phyloP scores from a whole-genome alignment of 2,888 invertebrate species.

The Conus canariensis region DNA sequence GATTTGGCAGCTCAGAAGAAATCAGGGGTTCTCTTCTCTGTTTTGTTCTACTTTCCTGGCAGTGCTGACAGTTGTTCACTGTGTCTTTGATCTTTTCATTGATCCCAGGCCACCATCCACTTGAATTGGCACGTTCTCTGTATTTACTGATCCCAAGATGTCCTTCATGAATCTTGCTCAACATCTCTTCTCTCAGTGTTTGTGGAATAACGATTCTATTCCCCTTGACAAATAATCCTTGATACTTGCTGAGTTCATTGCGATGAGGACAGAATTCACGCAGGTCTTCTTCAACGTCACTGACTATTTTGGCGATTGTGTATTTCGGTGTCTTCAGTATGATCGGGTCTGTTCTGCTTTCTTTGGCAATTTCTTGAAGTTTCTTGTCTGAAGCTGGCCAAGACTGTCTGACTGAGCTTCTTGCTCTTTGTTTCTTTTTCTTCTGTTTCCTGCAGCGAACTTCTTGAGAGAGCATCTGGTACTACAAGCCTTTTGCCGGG shows the following conservation, averaged over 20 bases:
- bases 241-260: background rate
- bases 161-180: background rate
- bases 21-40: background rate
- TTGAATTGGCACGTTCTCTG: background rate
- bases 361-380: background rate
- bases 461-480: constrained; percentile 23
- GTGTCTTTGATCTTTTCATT: background rate
- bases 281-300: background rate
- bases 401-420: background rate
- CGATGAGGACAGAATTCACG: background rate
- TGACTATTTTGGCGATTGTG: background rate
- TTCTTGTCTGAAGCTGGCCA: background rate
- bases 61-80: background rate
- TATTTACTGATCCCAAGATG: background rate
- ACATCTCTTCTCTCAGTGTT: background rate
- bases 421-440: background rate
- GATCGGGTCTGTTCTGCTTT: background rate
- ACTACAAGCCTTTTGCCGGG: constrained; percentile 5
- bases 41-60: background rate
- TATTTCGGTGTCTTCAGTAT: background rate
- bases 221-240: background rate
- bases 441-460: background rate
- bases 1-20: background rate
- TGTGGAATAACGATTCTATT: background rate
- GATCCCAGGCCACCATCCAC: background rate